Percentiles rank a stretch among this genome's conserved stretches.
phyloP scores from a whole-genome alignment of 2,888 invertebrate species.

The Oligia strigilis region DNA sequence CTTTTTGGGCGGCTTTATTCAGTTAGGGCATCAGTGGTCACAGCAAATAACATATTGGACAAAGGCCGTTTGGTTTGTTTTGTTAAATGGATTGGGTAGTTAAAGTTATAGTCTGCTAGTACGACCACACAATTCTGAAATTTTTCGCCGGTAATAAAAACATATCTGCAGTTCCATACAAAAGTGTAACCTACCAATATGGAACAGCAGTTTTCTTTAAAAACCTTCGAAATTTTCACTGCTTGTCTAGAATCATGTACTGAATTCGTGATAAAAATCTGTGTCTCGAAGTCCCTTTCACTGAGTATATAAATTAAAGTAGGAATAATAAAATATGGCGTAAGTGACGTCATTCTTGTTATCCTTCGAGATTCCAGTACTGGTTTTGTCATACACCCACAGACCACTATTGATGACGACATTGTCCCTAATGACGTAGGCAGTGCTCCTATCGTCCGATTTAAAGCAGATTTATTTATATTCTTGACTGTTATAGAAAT shows the following conservation, averaged over 20 bases:
- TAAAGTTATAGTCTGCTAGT: slow-evolving; percentile 18
- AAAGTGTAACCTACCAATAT: background rate
- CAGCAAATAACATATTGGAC: slow-evolving; percentile 37
- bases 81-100: slow-evolving; percentile 30
- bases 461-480: background rate
- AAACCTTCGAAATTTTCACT: background rate
- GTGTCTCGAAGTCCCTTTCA: background rate
- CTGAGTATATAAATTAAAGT: background rate
- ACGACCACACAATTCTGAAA: background rate
- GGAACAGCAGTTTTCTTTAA: background rate
- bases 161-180: background rate
- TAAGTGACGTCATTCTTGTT: background rate
- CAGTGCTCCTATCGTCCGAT: background rate
- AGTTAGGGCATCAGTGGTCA: slow-evolving; percentile 45
- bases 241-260: background rate
- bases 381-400: slow-evolving; percentile 23
- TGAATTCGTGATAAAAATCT: background rate
- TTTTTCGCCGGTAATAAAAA: background rate
- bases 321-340: background rate
- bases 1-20: slow-evolving; percentile 46
- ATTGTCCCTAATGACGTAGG: slow-evolving; percentile 7
- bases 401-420: slow-evolving; percentile 8
- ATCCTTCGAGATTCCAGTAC: slow-evolving; percentile 4
- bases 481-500: background rate
- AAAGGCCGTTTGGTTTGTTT: slow-evolving; percentile 31